Base-by-base conservation (phyloP, 2,113 vertebrate genomes). In the Recurvirostra avosetta region DNA sequence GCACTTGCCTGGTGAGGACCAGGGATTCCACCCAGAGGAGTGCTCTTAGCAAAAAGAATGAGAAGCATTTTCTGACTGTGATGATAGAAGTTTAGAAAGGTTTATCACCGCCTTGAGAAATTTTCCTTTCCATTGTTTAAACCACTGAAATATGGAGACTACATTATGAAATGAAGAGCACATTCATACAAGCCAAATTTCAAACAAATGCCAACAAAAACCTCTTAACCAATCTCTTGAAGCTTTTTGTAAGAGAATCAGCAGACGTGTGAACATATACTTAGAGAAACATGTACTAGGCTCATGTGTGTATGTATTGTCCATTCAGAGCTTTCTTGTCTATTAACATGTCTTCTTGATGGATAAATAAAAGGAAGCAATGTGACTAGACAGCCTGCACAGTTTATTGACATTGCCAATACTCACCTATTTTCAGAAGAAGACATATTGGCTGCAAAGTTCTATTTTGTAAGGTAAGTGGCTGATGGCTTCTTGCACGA, bases 261-360 rank as follows among this genome's bases (percentile, higher is more conserved):
- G 66, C 41, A 63, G 61, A 87, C 38, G 9, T 13, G 18, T 53
- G 36, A 55, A 36, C 40, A 38, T 25, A 71, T 3, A 79, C 22
- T 32, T 45, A n/a, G 25, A 36, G 29, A 43, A 40, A 70, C 1
- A 5, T 49, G 7, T 15, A 26, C 19, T n/a, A 75, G 66, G 63
- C 15, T 32, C 11, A 45, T 0, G 4, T 2, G 0, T 40, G 16
- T 8, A 14, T n/a, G 8, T 12, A 27, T 10, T 55, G 45, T 30
- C 22, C 20, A 29, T 85, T 90, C 55, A 49, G 50, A 80, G 43
- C 7, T 71, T 29, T 74, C 15, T 47, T 45, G 10, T 34, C 67
- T 66, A 9, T 70, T 56, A 52, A 45, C 9, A 4, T 7, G 12
- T 38, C 76, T 81, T 88, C 20, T 34, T 74, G 32, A 55, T 50